Evolutionary conservation across 2,797 vertebrate species (phyloP).

Genomic region (Phylloscopus collybita): DNA sequence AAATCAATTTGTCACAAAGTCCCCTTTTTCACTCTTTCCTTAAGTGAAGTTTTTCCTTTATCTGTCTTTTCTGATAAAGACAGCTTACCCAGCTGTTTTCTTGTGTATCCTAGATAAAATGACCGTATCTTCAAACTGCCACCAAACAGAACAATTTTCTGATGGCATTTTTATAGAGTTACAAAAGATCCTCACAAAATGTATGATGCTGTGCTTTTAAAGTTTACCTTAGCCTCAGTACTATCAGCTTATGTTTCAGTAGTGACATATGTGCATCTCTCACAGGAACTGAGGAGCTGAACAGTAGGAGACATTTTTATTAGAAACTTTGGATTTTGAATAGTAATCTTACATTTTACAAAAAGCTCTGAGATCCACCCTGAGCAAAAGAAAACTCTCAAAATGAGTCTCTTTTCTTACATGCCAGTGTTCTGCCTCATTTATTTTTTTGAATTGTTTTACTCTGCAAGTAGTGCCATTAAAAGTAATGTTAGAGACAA

Average conservation of each 20-base stretch:
- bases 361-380: not conserved
- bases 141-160: not conserved
- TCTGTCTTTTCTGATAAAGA: not conserved
- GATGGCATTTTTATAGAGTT: slow-evolving; percentile 7
- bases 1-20: not conserved
- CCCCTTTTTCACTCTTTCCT: not conserved
- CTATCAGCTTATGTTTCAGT: slow-evolving; percentile 4
- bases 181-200: slow-evolving; percentile 2
- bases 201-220: not conserved
- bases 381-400: not conserved
- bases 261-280: not conserved
- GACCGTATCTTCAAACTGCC: not conserved
- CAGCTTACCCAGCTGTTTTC: slow-evolving; percentile 21
- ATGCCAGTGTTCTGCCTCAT: not conserved
- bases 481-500: not conserved
- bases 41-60: not conserved
- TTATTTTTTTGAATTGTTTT: not conserved
- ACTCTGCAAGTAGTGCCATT: not conserved
- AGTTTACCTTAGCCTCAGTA: not conserved
- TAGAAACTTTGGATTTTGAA: not conserved
- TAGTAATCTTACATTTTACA: not conserved
- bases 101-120: slow-evolving; percentile 18
- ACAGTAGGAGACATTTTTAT: not conserved
- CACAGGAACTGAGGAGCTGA: not conserved
- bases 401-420: not conserved